These are phyloP conservation scores for Eubasilissa regina DNA, from an alignment of 1,140 invertebrate species.

Conservation along the genomic window DNA sequence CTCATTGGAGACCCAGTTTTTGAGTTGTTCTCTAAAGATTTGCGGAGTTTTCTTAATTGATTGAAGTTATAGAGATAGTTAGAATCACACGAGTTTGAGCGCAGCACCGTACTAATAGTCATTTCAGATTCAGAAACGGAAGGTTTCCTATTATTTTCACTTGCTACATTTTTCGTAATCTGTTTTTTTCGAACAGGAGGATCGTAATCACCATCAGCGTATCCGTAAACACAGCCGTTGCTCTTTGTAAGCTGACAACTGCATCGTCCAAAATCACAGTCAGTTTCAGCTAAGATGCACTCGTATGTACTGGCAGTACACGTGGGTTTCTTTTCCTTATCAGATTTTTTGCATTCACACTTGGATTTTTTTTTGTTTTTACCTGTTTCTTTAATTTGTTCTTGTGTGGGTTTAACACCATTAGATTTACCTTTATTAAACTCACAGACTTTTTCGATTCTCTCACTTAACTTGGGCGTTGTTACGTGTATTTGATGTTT, in stretches of 20 bases:
- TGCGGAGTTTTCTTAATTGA: conserved; percentile 47
- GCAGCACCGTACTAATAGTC: conserved; percentile 56
- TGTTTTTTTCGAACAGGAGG: conserved; percentile 36
- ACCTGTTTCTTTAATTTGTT: neutral
- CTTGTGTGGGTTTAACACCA: neutral
- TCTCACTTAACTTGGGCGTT: neutral
- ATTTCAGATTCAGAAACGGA: conserved; percentile 47
- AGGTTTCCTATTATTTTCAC: neutral
- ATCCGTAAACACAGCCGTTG: conserved; percentile 28
- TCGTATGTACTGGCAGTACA: conserved; percentile 47
- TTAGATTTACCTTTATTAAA: conserved; percentile 1
- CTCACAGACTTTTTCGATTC: neutral
- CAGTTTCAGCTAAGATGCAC: conserved; percentile 48
- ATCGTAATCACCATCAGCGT: conserved; percentile 13
- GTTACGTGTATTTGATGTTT: conserved; percentile 13
- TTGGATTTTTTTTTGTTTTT: conserved; percentile 25
- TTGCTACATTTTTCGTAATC: neutral
- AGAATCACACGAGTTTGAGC: conserved; percentile 58
- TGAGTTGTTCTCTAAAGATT: conserved; percentile 49
- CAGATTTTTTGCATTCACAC: conserved; percentile 33
- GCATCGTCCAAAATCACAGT: conserved; percentile 53
- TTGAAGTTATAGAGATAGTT: conserved; percentile 56
- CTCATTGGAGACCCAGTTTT: conserved; percentile 17
- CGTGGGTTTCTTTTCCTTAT: conserved; percentile 12
- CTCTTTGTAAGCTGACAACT: conserved; percentile 51